A percentile compares a stretch with the other conserved stretches of the same genome.
phyloP scores from a whole-genome alignment of 2,888 invertebrate species.

The Sicus ferrugineus region DNA sequence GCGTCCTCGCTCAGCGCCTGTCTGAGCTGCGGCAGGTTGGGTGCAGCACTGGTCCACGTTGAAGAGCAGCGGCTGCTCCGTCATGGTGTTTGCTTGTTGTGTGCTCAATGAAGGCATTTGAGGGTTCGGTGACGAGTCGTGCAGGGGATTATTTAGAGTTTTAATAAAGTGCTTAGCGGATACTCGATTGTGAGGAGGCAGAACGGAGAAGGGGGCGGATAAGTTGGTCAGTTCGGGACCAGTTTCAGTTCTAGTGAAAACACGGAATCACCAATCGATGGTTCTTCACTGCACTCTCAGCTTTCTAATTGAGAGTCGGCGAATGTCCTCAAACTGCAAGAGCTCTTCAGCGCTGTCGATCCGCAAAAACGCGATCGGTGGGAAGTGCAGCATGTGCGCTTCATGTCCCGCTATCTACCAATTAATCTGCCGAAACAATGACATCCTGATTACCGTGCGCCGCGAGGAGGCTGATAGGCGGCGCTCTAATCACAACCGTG shows the following conservation, averaged over 20 bases:
- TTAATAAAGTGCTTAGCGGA: slow-evolving; percentile 39
- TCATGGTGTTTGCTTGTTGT: slow-evolving; percentile 59
- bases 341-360: too few relatives aligned
- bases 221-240: too few relatives aligned
- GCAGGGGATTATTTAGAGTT: slow-evolving; percentile 40
- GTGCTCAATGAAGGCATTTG: slow-evolving; percentile 38
- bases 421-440: slow-evolving; percentile 24
- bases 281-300: too few relatives aligned
- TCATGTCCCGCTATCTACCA: slow-evolving; percentile 6
- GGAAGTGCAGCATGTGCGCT: slow-evolving; percentile 2
- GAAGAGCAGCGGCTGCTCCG: slow-evolving; percentile 39
- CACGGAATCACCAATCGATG: too few relatives aligned
- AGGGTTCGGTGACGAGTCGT: slow-evolving; percentile 40
- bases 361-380: background rate
- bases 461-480: background rate
- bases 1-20: slow-evolving; percentile 14
- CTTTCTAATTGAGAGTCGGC: too few relatives aligned
- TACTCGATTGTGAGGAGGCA: too few relatives aligned
- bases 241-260: too few relatives aligned
- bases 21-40: background rate
- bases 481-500: background rate
- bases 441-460: background rate
- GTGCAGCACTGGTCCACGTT: slow-evolving; percentile 1
- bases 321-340: too few relatives aligned
- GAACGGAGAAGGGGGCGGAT: too few relatives aligned